Evolutionary conservation across 2,888 invertebrate species (phyloP), one percentile per base, ranked within the genome.

Genomic region (Zelleria hepariella): DNA sequence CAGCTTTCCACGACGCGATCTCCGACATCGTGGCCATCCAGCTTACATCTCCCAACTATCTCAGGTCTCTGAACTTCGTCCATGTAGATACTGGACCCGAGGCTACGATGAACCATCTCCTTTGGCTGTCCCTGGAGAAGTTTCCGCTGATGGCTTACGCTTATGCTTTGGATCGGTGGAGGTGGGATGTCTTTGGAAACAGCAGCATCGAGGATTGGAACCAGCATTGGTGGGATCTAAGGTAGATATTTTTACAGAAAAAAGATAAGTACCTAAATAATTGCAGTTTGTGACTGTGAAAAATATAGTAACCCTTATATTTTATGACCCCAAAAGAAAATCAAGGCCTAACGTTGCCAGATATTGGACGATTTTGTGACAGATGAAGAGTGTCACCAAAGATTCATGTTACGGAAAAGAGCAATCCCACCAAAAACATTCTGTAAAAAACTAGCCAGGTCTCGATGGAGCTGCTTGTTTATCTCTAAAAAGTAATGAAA

Each of bases 1-100:
- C 75, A 90, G 92, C 91, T 63, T 92, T 92, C 68, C 92, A 92
- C 71, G 92, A 92, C 71, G 92, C 92, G 26, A 82, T 93, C 58
- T 92, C 92, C 0, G 92, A 92, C 65, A 90, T 91, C 23, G 86
- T 92, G 10, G 91, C 92, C 5, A 73, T 92, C 20, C 92, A 92
- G 52, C 78, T 91, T 52, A 82, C 87, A n/a, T 85, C 88, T 15
- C 91, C 91, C 0, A 74, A 83, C 26, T 86, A 90, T 68, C 71
- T 91, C 59, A 72, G 79, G 61, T 82, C 77, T 62, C 73, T 91
- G 65, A 81, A 80, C 64, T 70, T 90, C 49, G 71, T 85, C 27
- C 75, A 81, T 49, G 75, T 78, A 23, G 78, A 79, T 18, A 73
- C 74, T 0, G 76, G 81, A 6, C 68, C 75, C 1, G 80, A 90